Conservation (phyloP, 1,140 invertebrate species). For the Hermetia illucens region DNA sequence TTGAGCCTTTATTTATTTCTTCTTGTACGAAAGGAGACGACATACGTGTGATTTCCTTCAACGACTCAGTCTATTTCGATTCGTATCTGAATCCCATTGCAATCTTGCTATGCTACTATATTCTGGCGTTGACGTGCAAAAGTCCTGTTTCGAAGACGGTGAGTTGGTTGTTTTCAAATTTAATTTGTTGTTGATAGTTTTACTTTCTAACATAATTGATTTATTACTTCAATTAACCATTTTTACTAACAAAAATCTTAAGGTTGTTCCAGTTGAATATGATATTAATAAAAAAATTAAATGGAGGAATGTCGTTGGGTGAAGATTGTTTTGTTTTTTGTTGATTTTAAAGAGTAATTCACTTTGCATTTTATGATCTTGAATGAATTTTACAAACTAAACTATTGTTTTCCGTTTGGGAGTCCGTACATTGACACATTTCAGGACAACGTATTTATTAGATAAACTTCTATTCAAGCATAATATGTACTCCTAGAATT, state of each 20-base stretch:
- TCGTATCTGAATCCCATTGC: constrained; percentile 59
- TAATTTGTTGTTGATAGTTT: constrained; percentile 1
- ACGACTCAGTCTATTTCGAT: constrained; percentile 45
- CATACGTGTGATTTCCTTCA: constrained; percentile 44
- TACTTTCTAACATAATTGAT: constrained; percentile 8
- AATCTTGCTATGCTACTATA: constrained; percentile 58
- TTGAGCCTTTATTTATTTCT: constrained; percentile 42
- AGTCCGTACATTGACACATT: too few relatives aligned
- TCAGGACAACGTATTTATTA: too few relatives aligned
- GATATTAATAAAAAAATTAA: too few relatives aligned
- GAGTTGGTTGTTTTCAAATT: constrained; percentile 13
- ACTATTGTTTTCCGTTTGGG: too few relatives aligned
- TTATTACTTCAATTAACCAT: neutral
- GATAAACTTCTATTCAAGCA: too few relatives aligned
- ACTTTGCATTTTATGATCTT: too few relatives aligned
- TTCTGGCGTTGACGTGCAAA: constrained; percentile 53
- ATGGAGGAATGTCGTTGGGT: too few relatives aligned
- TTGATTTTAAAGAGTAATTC: too few relatives aligned
- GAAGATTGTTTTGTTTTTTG: too few relatives aligned
- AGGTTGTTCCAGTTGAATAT: too few relatives aligned
- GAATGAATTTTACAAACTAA: too few relatives aligned
- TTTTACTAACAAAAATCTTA: neutral
- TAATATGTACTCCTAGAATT: too few relatives aligned
- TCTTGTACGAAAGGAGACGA: constrained; percentile 32
- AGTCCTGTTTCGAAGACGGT: constrained; percentile 55